phyloP scores from a whole-genome alignment of 2,888 invertebrate genomes.

The Copidosoma aretas region DNA sequence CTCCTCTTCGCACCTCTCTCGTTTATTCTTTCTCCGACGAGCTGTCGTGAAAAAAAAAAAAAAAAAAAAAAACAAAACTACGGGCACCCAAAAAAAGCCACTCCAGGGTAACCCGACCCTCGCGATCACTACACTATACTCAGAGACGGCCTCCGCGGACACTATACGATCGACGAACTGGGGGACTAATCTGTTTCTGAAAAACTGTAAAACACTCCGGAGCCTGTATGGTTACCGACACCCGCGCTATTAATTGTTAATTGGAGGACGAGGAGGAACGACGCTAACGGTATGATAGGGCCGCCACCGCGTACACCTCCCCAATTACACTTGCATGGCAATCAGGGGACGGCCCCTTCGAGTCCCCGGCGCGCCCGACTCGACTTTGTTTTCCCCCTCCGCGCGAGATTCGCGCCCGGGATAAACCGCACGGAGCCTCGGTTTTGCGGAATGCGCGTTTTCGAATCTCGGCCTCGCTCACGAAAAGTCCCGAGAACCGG shows the following conservation, averaged over 20 bases:
- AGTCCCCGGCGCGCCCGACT: neutral
- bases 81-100: too few species aligned
- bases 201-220: too few species aligned
- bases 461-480: constrained; percentile 38
- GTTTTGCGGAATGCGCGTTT: constrained; percentile 46
- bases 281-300: neutral
- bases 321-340: constrained; percentile 6
- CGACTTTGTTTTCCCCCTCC: neutral
- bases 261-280: too few species aligned
- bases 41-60: constrained; percentile 19
- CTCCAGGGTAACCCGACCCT: too few species aligned
- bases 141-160: too few species aligned
- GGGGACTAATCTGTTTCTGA: too few species aligned
- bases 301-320: neutral
- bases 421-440: constrained; percentile 38
- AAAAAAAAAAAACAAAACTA: constrained; percentile 22
- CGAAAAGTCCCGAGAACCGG: constrained; percentile 24
- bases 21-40: constrained; percentile 1
- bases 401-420: constrained; percentile 41
- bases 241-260: too few species aligned
- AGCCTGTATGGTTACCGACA: too few species aligned
- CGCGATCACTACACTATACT: too few species aligned
- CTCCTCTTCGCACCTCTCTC: constrained; percentile 56
- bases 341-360: neutral
- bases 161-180: too few species aligned